Evolutionary conservation across 2,888 invertebrate species (phyloP).

Genomic region (Lepidocyrtinus sp.): DNA sequence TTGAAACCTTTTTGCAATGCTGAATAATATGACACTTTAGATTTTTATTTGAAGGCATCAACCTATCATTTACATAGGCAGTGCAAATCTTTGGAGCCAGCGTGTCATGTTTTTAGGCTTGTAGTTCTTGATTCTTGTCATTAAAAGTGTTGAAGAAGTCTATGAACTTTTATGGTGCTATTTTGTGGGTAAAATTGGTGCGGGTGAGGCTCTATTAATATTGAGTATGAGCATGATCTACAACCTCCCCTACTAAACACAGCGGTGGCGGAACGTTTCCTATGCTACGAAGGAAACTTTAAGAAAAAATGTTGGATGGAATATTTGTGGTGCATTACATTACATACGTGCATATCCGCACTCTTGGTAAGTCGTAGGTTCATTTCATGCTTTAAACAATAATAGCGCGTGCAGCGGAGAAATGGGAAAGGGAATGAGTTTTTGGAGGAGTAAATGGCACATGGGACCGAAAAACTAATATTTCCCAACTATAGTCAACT

Average conservation of each 20-base stretch:
- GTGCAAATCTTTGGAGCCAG: not conserved
- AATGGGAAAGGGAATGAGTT: conserved; percentile 27
- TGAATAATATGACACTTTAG: not conserved
- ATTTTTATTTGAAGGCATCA: not conserved
- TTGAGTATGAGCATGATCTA: conserved; percentile 18
- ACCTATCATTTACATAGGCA: not conserved
- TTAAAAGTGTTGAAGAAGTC: conserved; percentile 15
- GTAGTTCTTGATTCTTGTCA: not conserved
- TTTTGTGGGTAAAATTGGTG: conserved; percentile 13
- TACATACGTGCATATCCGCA: not conserved
- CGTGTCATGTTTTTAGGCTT: not conserved
- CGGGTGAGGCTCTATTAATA: conserved; percentile 15
- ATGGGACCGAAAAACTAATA: conserved; percentile 41
- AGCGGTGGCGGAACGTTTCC: not conserved
- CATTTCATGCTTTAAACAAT: conserved; percentile 47
- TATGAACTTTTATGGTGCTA: conserved; percentile 1
- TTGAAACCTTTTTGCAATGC: too few relatives aligned
- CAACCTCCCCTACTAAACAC: not conserved
- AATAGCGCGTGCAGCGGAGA: conserved; percentile 33
- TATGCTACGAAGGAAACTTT: not conserved
- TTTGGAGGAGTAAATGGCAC: conserved; percentile 46
- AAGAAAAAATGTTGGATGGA: conserved; percentile 9
- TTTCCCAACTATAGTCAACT: conserved; percentile 16
- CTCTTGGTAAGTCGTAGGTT: conserved; percentile 16
- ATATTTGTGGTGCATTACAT: conserved; percentile 11